Base-by-base conservation (phyloP, 2,113 vertebrate genomes). In the Heterotis niloticus region DNA sequence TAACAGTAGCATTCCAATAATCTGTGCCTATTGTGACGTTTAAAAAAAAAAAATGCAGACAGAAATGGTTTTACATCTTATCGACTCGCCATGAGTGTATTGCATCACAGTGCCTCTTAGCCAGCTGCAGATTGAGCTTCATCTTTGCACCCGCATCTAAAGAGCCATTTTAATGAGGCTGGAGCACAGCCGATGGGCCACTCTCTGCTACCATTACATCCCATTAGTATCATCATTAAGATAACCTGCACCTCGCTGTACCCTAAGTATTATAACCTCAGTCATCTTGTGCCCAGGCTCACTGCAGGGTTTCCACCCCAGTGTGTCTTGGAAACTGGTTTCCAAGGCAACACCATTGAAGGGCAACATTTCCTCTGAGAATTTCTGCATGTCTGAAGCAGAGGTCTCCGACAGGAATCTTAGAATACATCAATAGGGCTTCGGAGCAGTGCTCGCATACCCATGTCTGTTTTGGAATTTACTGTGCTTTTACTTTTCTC, bases 141-240 rank as follows among this genome's bases (percentile, higher is more conserved):
- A 81, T 79, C 57, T 78, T 75, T 82, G 74, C 12, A 10, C 70
- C 80, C 67, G 57, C 20, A 79, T 82, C 73, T 76, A 72, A 81
- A 28, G 79, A 81, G 77, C 17, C 74, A 72, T 87, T 89, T 91
- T 93, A 92, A 92, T 91, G 89, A 92, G 90, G 79, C 64, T 81
- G 78, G 78, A 79, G 76, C 77, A 64, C 60, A 67, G 83, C 81
- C 79, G 75, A 76, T 83, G 77, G 82, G 86, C 86, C 78, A 78
- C 85, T 88, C 79, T 76, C 81, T 83, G 80, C 86, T 85, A 85
- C 87, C 87, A 91, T 93, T 93, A 91, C 82, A 85, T 74, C 87
- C 88, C 86, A 92, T 92, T 92, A 92, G 88, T 90, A 88, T 92
- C 92, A 93, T 90, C 91, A 91, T 93, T 92, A 92, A 88, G 86